Base-by-base conservation (phyloP, 2,113 vertebrate genomes). In the Phalacrocorax brasilianus region DNA sequence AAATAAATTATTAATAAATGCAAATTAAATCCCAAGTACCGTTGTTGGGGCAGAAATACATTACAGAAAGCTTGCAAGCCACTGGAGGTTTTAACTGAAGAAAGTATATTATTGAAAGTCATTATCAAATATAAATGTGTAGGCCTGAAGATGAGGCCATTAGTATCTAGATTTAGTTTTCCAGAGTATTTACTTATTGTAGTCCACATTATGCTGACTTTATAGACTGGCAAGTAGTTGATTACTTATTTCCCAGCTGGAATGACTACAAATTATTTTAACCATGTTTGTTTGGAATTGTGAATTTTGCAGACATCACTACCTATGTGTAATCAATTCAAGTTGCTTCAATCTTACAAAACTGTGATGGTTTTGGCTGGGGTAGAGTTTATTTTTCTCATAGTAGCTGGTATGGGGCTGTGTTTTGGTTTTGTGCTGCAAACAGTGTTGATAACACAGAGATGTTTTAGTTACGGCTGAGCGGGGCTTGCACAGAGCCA, bases 1-100 rank as follows among this genome's bases (percentile, higher is more conserved):
- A 95, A 94, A 96, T 92, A 71, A 94, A 95, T 94, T 89, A 96
- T 93, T 96, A 88, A 95, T 93, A 89, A 80, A 91, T 82, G 90
- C 66, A 97, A 92, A 95, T 96, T 81, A 81, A 96, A 85, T 78
- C 38, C 53, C 52, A 40, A 76, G 67, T 86, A 78, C 70, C 66
- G 59, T 89, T 91, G 24, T 82, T 93, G 70, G 40, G 61, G 73
- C 10, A 94, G 74, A 87, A 91, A 95, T 87, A 82, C n/a, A 79
- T 93, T 89, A 77, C 26, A 84, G 76, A 70, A 82, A 80, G 9
- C 47, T 77, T 92, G 30, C 22, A 76, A 86, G 50, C 17, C 50
- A 52, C 71, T 76, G 55, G 83, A 85, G 70, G 28, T 42, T 96
- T 96, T 67, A 73, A 40, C 58, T 65, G 40, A 91, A 88, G 52